Evolutionary conservation across 2,113 vertebrate genomes (phyloP), one percentile per base, ranked within the genome.

Genomic region (Aplodontia rufa): DNA sequence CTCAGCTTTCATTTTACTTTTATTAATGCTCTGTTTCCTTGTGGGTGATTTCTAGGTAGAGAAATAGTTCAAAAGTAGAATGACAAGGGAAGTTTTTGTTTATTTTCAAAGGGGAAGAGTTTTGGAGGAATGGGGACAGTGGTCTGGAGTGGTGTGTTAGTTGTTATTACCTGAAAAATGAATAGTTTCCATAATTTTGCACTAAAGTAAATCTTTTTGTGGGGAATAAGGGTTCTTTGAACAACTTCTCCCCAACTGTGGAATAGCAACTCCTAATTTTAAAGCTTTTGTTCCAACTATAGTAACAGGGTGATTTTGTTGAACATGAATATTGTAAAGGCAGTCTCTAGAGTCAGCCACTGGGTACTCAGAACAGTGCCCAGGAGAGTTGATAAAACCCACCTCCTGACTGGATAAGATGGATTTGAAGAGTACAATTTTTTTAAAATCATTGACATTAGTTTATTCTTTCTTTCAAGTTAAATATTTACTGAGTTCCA

Each of bases 1-100:
- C 32, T 88, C 32, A 95, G n/a, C 32, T 87, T 92, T 75, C 55
- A 76, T 80, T 95, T 55, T 68, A 35, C 35, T 68, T 91, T 87
- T 81, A 80, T 82, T 74, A 86, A 47, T 55, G 17, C 30, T 76
- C 62, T 93, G 19, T 88, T 91, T 90, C 30, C 22, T 85, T 78
- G 9, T 49, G 32, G n/a, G 16, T 35, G 37, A 49, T 60, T 94
- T 85, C 74, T 49, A 87, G 45, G 47, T 32, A 53, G 80, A 75
- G 30, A 72, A 58, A 81, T 86, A 53, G 32, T 11, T 87, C 49
- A 80, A 68, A 86, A 20, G 3, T 51, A 42, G 53, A 86, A 69
- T 51, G 58, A 86, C 40, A 81, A 60, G 45, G 35, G 64, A 84
- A 37, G 12, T 13, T 90, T 81, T 66, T 45, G 10, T 68, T 82